A percentile compares a stretch with the other conserved stretches of the same genome.
Conservation (phyloP, 2,797 vertebrate species). For the Gymnothorax javanicus region DNA sequence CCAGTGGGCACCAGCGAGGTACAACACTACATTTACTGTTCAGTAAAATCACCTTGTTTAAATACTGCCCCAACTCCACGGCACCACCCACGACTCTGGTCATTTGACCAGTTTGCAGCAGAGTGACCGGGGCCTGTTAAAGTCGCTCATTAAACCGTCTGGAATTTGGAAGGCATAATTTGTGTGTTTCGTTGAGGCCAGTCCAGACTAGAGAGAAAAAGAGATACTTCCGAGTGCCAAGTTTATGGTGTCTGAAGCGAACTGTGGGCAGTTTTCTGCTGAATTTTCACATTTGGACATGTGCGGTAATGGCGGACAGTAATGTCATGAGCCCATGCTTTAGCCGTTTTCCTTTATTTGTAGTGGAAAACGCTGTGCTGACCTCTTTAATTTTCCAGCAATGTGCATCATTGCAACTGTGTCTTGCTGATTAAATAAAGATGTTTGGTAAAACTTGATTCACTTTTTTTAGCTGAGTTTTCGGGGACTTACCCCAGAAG, state of each 20-base stretch:
- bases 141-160: conserved; percentile 23
- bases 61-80: neutral
- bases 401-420: neutral
- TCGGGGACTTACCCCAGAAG: neutral
- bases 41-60: neutral
- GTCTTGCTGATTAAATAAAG: neutral
- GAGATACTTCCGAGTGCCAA: conserved; percentile 6
- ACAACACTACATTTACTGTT: neutral
- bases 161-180: conserved; percentile 31
- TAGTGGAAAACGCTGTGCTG: neutral
- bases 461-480: neutral
- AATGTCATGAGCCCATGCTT: neutral
- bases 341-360: neutral
- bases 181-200: conserved; percentile 16
- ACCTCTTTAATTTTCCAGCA: neutral
- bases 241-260: conserved; percentile 22
- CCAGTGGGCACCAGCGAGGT: neutral
- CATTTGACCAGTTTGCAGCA: neutral
- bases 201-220: conserved; percentile 22
- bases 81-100: neutral
- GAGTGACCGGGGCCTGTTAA: conserved; percentile 22
- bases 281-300: conserved; percentile 29
- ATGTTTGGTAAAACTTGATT: neutral
- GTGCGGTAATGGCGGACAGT: neutral
- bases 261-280: conserved; percentile 18